Evolutionary conservation across 2,797 vertebrate genomes (phyloP).

Genomic region (Pygocentrus nattereri): DNA sequence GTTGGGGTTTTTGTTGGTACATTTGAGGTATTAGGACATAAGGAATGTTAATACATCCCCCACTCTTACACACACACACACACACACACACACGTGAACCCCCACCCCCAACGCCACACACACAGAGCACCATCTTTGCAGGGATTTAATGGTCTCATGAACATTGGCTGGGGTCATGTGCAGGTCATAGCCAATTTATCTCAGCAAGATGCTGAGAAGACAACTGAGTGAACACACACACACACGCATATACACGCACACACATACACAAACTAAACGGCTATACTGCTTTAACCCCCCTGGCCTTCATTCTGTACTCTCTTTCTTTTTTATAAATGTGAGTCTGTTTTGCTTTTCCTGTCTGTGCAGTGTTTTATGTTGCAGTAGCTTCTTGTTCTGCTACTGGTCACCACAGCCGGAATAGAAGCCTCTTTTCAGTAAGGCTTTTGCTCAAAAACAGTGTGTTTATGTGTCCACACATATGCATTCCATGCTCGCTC

Average conservation of each 20-base stretch:
- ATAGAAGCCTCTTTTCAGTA: conserved; percentile 32
- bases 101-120: conserved; percentile 56
- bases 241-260: conserved; percentile 17
- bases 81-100: conserved; percentile 50
- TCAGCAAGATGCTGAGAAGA: conserved; percentile 69
- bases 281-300: conserved; percentile 31
- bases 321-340: conserved; percentile 71
- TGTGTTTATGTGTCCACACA: background rate
- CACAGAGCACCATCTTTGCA: conserved; percentile 67
- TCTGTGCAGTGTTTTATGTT: conserved; percentile 49
- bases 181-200: conserved; percentile 82
- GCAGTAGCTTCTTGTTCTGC: conserved; percentile 45
- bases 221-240: conserved; percentile 21
- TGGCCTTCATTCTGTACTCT: conserved; percentile 48
- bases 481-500: background rate
- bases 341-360: conserved; percentile 62
- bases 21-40: conserved; percentile 38
- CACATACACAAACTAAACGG: conserved; percentile 28
- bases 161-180: conserved; percentile 80
- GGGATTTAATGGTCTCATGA: conserved; percentile 82
- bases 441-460: background rate
- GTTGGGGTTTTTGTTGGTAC: conserved; percentile 25
- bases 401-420: conserved; percentile 30
- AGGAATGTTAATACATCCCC: conserved; percentile 43
- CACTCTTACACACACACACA: conserved; percentile 45